A percentile compares a stretch with the other conserved stretches of the same genome.
Evolutionary conservation across 2,113 vertebrate genomes (phyloP).

Genomic region (Fukomys damarensis): DNA sequence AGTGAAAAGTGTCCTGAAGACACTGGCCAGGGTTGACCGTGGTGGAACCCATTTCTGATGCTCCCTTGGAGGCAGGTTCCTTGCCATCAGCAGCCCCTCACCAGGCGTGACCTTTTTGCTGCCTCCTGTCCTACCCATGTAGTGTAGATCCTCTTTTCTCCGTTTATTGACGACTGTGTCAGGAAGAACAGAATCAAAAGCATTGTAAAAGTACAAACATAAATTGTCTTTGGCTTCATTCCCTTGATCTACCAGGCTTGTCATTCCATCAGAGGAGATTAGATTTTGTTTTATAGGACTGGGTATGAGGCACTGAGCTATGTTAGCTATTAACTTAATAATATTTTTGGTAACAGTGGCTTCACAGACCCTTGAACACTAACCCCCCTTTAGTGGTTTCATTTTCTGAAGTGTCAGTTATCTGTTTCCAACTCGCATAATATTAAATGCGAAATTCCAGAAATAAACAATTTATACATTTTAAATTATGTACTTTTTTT

Average conservation of each 20-base stretch:
- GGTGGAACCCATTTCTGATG: conserved; percentile 36
- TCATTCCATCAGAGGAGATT: conserved; percentile 52
- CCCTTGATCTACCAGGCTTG: conserved; percentile 40
- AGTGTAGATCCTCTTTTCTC: conserved; percentile 29
- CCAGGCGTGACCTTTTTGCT: conserved; percentile 48
- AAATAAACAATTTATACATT: not conserved
- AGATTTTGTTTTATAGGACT: conserved; percentile 59
- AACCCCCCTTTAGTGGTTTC: not conserved
- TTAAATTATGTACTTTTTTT: not conserved
- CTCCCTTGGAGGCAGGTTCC: not conserved
- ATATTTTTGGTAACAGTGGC: not conserved
- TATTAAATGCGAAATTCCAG: not conserved
- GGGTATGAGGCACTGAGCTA: not conserved
- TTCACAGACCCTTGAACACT: not conserved
- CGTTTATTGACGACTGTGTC: conserved; percentile 72
- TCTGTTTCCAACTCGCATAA: not conserved
- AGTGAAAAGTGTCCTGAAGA: conserved; percentile 8
- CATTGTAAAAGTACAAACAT: conserved; percentile 58
- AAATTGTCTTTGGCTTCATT: conserved; percentile 47
- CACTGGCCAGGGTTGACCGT: conserved; percentile 40
- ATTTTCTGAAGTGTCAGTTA: not conserved
- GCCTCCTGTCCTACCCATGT: not conserved
- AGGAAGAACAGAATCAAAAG: conserved; percentile 62
- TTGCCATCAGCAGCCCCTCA: not conserved
- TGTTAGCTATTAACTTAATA: conserved; percentile 36